Percentiles rank a stretch among this genome's conserved stretches.
These are phyloP conservation scores for Dinocampus coccinellae DNA, from an alignment of 2,888 invertebrate genomes.

Conservation along the genomic window DNA sequence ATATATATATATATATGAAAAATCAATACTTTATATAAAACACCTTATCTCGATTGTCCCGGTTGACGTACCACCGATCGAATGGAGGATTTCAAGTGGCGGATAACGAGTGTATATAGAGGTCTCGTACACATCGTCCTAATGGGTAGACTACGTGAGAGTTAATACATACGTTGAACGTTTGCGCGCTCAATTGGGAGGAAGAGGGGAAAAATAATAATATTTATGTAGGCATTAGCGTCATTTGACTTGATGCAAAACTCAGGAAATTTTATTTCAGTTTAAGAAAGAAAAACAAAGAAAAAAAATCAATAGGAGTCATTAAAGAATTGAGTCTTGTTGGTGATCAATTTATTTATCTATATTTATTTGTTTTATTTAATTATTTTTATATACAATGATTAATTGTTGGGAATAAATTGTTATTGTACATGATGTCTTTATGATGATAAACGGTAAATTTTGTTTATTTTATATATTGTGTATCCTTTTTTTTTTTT, in stretches of 20 bases:
- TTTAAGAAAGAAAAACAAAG: no score
- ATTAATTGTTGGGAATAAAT: neutral
- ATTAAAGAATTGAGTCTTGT: neutral
- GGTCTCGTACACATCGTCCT: slow-evolving; percentile 11
- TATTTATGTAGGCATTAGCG: slow-evolving; percentile 30
- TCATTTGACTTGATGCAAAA: no score
- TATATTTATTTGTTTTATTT: neutral
- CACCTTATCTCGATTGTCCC: slow-evolving; percentile 54
- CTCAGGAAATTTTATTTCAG: no score
- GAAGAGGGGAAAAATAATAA: no score
- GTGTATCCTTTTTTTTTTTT: neutral
- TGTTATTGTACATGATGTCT: neutral
- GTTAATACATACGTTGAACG: slow-evolving; percentile 1
- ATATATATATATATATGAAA: slow-evolving; percentile 19
- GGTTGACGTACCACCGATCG: slow-evolving; percentile 42
- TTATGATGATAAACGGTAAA: neutral
- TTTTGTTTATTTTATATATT: no score
- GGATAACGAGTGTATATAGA: slow-evolving; percentile 42
- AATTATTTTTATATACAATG: neutral
- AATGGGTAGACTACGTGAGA: slow-evolving; percentile 21
- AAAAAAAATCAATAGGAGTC: neutral
- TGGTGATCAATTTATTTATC: neutral
- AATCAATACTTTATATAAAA: slow-evolving; percentile 50
- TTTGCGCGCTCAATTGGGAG: neutral
- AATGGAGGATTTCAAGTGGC: slow-evolving; percentile 39